Conservation (phyloP, 2,797 vertebrate genomes). For the Leucoraja ocellata region DNA sequence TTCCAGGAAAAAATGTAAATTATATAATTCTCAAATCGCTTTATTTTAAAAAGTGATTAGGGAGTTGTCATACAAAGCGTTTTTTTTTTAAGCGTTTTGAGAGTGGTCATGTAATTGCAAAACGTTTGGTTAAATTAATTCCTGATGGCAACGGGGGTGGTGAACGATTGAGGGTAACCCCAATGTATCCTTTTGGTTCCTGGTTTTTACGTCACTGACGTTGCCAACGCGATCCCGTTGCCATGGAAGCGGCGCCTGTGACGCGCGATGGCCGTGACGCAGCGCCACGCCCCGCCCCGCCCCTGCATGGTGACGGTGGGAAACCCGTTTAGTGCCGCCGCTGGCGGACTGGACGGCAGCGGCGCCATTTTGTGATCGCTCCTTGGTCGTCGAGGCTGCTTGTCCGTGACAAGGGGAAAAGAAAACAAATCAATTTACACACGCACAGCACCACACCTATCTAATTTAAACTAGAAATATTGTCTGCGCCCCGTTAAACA, state of each 20-base stretch:
- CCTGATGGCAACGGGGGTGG: no score
- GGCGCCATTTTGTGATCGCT: constrained; percentile 26
- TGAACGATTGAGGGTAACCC: no score
- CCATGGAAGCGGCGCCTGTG: background rate
- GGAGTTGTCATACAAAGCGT: no score
- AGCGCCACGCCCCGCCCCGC: background rate
- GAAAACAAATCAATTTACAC: background rate
- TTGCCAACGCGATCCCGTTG: background rate
- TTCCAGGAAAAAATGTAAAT: no score
- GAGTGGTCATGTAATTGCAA: no score
- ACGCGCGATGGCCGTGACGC: background rate
- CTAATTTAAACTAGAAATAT: background rate
- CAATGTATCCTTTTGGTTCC: no score
- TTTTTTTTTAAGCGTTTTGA: no score
- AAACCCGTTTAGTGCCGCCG: background rate
- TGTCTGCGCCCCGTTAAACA: background rate
- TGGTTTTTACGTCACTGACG: background rate
- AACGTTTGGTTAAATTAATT: no score
- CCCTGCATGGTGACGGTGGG: background rate
- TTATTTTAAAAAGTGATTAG: no score
- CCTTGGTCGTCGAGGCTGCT: background rate
- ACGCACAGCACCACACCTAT: background rate
- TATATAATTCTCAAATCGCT: no score
- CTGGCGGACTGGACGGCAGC: background rate
- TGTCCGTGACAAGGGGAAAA: background rate